Percentiles rank a stretch among this genome's conserved stretches.
Conservation (phyloP, 2,797 vertebrate species). For the Cyclura pinguis region DNA sequence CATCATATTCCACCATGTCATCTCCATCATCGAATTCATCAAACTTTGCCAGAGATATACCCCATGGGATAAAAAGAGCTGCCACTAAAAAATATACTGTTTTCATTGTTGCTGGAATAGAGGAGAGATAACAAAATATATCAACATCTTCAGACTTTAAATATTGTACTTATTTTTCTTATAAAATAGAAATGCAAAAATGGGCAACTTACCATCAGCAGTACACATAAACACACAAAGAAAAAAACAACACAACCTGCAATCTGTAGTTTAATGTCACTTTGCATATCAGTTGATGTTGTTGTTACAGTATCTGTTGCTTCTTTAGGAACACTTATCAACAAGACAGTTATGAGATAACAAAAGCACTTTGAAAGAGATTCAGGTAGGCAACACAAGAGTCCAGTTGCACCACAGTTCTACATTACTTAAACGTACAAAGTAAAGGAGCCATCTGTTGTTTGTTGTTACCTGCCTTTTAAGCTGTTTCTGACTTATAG, state of each 20-base stretch:
- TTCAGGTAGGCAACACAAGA: neutral
- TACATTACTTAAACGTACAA: neutral
- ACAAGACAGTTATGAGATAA: neutral
- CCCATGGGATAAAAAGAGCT: constrained; percentile 70
- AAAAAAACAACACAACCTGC: neutral
- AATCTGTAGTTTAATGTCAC: neutral
- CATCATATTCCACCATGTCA: constrained; percentile 94
- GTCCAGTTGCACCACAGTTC: neutral
- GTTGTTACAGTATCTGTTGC: neutral
- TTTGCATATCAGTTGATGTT: neutral
- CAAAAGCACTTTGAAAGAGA: too few relatives aligned
- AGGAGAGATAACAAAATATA: neutral
- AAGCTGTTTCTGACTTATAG: too few relatives aligned
- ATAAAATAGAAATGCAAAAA: neutral
- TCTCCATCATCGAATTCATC: constrained; percentile 97
- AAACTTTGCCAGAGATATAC: constrained; percentile 86
- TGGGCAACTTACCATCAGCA: neutral
- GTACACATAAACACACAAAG: neutral
- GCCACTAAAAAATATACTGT: constrained; percentile 66
- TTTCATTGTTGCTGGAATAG: constrained; percentile 74
- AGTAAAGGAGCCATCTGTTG: neutral
- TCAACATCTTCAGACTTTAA: neutral
- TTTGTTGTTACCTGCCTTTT: too few relatives aligned
- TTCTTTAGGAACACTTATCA: neutral
- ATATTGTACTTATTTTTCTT: neutral